phyloP scores from a whole-genome alignment of 2,888 invertebrate genomes.

The Gastracanthus pulcherrimus region DNA sequence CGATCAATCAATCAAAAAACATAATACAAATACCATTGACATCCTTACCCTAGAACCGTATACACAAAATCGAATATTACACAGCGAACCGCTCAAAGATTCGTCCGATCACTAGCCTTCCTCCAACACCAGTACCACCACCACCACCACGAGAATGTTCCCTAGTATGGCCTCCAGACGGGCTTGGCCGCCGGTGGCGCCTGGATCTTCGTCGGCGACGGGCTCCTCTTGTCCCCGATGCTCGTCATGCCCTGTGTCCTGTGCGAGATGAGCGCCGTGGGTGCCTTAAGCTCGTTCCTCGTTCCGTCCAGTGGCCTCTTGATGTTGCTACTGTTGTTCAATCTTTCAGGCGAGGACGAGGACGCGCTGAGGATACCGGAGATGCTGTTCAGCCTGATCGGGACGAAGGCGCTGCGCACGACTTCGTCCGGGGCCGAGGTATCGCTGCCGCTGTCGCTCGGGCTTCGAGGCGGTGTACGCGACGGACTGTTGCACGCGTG shows the following conservation, averaged over 20 bases:
- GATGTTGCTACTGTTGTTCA: background rate
- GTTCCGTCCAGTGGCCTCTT: constrained; percentile 61
- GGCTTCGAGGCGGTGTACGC: constrained; percentile 71
- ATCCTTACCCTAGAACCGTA: too few relatives aligned
- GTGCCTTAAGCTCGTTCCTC: constrained; percentile 72
- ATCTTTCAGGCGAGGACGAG: constrained; percentile 64
- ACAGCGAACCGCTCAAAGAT: too few relatives aligned
- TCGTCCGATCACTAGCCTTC: constrained; percentile 46
- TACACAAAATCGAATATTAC: too few relatives aligned
- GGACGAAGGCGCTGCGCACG: constrained; percentile 74
- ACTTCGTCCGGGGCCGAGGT: constrained; percentile 69
- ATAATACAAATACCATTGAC: too few relatives aligned
- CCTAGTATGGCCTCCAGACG: constrained; percentile 75
- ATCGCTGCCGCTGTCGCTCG: constrained; percentile 73
- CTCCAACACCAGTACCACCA: background rate
- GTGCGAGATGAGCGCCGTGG: constrained; percentile 68
- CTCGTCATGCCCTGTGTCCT: constrained; percentile 56
- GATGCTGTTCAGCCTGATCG: constrained; percentile 67
- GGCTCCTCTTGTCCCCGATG: constrained; percentile 62
- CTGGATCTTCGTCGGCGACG: constrained; percentile 71
- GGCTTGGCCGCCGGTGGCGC: constrained; percentile 68
- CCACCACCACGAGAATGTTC: background rate
- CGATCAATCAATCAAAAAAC: background rate
- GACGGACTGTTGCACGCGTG: constrained; percentile 61
- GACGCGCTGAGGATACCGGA: constrained; percentile 59